Percentiles rank a stretch among this genome's conserved stretches.
Conservation (phyloP, 2,797 vertebrate genomes). For the Orestias chungarensis region DNA sequence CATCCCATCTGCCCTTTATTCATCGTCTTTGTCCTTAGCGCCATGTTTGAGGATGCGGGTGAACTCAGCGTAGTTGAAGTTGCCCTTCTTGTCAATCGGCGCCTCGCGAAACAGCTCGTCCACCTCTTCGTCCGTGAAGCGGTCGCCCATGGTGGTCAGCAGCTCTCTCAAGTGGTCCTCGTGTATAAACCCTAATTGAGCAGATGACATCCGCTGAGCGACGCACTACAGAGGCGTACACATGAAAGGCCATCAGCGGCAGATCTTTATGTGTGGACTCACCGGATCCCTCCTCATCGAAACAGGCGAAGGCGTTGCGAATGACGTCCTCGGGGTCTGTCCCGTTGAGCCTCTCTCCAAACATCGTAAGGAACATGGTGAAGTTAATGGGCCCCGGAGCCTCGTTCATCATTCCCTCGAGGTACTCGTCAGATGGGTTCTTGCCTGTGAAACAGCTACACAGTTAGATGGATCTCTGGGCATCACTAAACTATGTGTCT, state of each 20-base stretch:
- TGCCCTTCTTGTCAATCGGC: constrained; percentile 97
- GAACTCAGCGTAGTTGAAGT: constrained; percentile 99
- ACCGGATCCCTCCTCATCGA: constrained; percentile 97
- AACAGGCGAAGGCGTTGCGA: constrained; percentile 97
- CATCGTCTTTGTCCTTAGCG: constrained; percentile 97
- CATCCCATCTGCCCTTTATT: too few species aligned
- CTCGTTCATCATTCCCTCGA: constrained; percentile 99
- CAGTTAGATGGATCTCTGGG: not conserved
- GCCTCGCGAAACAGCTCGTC: constrained; percentile 98
- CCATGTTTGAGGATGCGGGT: constrained; percentile 98
- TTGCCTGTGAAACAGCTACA: constrained; percentile 82
- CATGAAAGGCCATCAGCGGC: not conserved
- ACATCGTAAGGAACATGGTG: constrained; percentile 99
- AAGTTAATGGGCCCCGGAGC: constrained; percentile 99
- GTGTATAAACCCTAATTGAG: constrained; percentile 87
- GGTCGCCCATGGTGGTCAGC: constrained; percentile 98
- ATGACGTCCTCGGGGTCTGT: constrained; percentile 98
- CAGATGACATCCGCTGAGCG: not conserved
- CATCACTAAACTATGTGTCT: not conserved
- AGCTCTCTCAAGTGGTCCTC: constrained; percentile 98
- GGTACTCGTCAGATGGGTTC: constrained; percentile 96
- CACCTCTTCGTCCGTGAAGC: constrained; percentile 97
- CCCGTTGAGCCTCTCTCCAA: constrained; percentile 96
- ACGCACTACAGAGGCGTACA: not conserved
- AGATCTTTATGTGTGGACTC: not conserved